Evolutionary conservation across 2,888 invertebrate genomes (phyloP), one percentile per base, ranked within the genome.

Genomic region (Eristalis tenax): DNA sequence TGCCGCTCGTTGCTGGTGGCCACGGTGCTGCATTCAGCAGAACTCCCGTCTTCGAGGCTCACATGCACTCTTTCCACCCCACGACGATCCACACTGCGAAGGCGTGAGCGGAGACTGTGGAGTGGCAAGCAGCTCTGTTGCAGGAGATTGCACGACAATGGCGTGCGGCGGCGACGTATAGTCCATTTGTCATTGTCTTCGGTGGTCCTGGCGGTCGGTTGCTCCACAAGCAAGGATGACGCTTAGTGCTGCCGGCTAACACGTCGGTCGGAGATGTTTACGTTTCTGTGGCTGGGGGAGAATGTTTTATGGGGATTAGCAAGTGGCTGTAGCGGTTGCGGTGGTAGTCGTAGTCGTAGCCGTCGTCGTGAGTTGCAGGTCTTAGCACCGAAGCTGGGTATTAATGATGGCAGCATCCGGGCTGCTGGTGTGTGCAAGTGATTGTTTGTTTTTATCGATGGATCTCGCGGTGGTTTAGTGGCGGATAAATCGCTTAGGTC

Each of bases 101-200:
- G 22, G 26, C 69, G 23, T 57, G 61, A 68, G 26, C 3, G 2
- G 26, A 73, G 73, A 43, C 68, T 73, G 68, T 78, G 64, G 64
- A 83, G 73, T 69, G 57, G 74, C 74, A 79, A n/a, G 35, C 11
- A 75, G 74, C 80, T 65, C 73, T 74, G 68, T 73, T 79, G 56
- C 50, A 69, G 40, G 40, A 56, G 61, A 76, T 50, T 68, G 76
- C 71, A 80, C 76, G 80, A 66, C 63, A 28, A 73, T 40, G 66
- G 18, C 35, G 26, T 3, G 1, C 26, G 75, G 73, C 71, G 68
- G 68, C 76, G 76, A 65, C 80, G 76, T 63, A 64, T 26, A 86
- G 82, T 82, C 86, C 86, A 86, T 86, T 86, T 78, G 82, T 86
- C 86, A 86, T 86, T 86, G 86, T 86, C 82, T 82, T 32, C 64